These are phyloP conservation scores for Drosophila seclusa DNA, from an alignment of 2,888 invertebrate genomes.

Conservation along the genomic window DNA sequence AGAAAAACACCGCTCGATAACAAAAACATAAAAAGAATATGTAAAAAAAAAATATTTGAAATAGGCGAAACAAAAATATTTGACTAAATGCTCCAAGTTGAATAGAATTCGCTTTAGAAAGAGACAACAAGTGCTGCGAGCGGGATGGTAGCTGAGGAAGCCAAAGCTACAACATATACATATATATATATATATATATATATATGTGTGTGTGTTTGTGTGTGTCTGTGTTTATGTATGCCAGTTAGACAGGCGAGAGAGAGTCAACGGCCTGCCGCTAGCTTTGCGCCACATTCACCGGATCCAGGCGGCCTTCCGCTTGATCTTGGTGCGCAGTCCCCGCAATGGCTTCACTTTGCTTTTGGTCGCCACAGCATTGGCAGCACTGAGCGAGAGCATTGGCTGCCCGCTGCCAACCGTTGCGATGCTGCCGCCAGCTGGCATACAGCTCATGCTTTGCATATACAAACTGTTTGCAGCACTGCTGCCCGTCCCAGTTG, in stretches of 20 bases:
- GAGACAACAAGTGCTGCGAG: slow-evolving; percentile 55
- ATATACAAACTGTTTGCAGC: slow-evolving; percentile 38
- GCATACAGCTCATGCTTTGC: slow-evolving; percentile 21
- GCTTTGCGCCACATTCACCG: slow-evolving; percentile 81
- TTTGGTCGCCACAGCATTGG: slow-evolving; percentile 50
- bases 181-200: background rate
- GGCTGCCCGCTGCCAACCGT: slow-evolving; percentile 17
- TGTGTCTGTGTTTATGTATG: slow-evolving; percentile 6
- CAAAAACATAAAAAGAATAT: slow-evolving; percentile 32
- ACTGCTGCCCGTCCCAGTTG: slow-evolving; percentile 51
- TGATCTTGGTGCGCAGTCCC: slow-evolving; percentile 83
- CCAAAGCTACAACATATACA: slow-evolving; percentile 3
- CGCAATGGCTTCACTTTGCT: slow-evolving; percentile 82
- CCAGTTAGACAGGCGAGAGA: slow-evolving; percentile 13
- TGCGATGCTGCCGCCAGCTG: slow-evolving; percentile 7
- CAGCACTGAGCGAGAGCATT: slow-evolving; percentile 50
- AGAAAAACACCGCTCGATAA: slow-evolving; percentile 35
- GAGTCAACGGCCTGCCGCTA: slow-evolving; percentile 39
- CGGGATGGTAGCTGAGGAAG: slow-evolving; percentile 23
- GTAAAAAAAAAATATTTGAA: slow-evolving; percentile 7
- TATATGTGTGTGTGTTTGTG: background rate
- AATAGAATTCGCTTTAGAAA: slow-evolving; percentile 57
- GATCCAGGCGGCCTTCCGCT: slow-evolving; percentile 84
- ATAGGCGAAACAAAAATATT: slow-evolving; percentile 25
- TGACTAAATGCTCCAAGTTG: slow-evolving; percentile 63